Evolutionary conservation across 1,140 invertebrate genomes (phyloP), one percentile per base, ranked within the genome.

Genomic region (Leptinotarsa lineolata): DNA sequence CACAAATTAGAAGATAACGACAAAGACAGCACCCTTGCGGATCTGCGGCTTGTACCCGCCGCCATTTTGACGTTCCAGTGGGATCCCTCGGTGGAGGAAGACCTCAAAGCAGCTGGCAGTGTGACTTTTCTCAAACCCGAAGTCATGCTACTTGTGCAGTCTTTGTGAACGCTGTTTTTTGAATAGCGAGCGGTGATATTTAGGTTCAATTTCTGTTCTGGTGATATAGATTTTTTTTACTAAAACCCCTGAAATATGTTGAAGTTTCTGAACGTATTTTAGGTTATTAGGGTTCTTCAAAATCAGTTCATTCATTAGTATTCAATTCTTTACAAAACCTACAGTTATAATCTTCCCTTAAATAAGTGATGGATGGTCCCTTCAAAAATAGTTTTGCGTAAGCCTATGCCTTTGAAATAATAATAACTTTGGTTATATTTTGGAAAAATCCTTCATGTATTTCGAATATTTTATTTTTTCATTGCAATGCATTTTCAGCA

Each of bases 41-140:
- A 94, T 80, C 85, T 94, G 75, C 85, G 89, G 77, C 83, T 95
- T 68, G 92, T 94, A 80, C 93, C 94, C 59, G 91, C 93, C 21
- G 88, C 89, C 24, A 86, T 94, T 76, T 84, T 95, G 58, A 89
- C 88, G 48, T 95, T 95, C 82, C 85, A 87, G 12, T 90, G 88
- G 87, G 87, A 89, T 76, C 77, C 84, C 2, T 83, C 83, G 2
- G 83, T 89, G 0, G 78, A 83, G 2, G 85, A 88, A 12, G 85
- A 88, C 73, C 85, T 87, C 2, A 84, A 85, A 21, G 84, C 83
- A n/a, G 86, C 87, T 24, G 85, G 86, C 18, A 86, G 88, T 68
- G 85, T 85, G 0, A 86, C 86, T 76, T 94, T 88, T 83, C 86
- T 95, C 39, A 94, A 93, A 81, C 90, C 92, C 6, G 92, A 94